Evolutionary conservation across 1,140 invertebrate species (phyloP).

Genomic region (Drosophila obscura): DNA sequence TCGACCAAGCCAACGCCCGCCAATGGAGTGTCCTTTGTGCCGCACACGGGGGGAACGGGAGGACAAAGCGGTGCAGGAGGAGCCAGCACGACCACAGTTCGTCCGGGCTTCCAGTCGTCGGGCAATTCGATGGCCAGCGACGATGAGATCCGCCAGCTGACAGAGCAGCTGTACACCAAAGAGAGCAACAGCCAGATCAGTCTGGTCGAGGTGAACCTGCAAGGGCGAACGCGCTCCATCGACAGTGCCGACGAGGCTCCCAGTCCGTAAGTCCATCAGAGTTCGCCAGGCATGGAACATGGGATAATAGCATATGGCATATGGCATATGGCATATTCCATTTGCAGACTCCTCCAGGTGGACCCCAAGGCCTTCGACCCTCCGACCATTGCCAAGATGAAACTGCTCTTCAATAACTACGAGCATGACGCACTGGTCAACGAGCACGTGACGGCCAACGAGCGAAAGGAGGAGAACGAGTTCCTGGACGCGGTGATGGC

Average conservation of each 20-base stretch:
- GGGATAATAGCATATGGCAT: too few relatives aligned
- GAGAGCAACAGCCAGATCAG: conserved; percentile 89
- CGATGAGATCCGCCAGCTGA: conserved; percentile 85
- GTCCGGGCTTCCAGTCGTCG: conserved; percentile 62
- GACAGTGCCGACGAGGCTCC: conserved; percentile 89
- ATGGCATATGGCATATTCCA: too few relatives aligned
- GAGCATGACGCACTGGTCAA: conserved; percentile 89
- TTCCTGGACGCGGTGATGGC: conserved; percentile 90
- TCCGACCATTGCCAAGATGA: conserved; percentile 88
- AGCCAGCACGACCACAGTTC: conserved; percentile 54
- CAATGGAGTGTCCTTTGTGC: conserved; percentile 48
- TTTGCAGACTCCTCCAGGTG: conserved; percentile 57
- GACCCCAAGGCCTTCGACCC: conserved; percentile 73
- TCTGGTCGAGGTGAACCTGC: conserved; percentile 88
- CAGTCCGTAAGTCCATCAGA: conserved; percentile 86
- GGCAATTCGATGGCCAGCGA: conserved; percentile 83
- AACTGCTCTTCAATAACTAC: conserved; percentile 90
- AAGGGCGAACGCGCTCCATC: conserved; percentile 88
- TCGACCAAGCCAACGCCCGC: conserved; percentile 8
- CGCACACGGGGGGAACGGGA: conserved; percentile 31
- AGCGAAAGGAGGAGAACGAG: conserved; percentile 89
- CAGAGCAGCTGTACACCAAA: conserved; percentile 89
- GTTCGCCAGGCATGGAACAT: neutral
- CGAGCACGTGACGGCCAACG: conserved; percentile 91
- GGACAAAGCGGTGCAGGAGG: neutral